These are phyloP conservation scores for Heterochromis multidens DNA, from an alignment of 2,113 vertebrate genomes.

Conservation along the genomic window DNA sequence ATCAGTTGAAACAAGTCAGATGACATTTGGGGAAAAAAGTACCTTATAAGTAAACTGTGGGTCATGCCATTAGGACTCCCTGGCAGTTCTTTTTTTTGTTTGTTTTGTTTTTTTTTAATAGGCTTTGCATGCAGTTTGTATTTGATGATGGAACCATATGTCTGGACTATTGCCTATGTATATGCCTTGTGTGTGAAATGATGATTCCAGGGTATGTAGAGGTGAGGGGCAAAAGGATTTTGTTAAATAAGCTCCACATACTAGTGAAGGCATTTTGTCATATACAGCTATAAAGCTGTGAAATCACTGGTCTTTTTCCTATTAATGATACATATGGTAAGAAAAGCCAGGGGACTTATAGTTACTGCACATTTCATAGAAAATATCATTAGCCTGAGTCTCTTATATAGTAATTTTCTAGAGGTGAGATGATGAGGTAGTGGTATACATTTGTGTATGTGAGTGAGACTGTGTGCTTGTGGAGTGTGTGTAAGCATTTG, in stretches of 20 bases:
- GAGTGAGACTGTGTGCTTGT: not conserved
- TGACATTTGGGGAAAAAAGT: not conserved
- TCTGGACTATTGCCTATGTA: not conserved
- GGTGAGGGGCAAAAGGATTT: slow-evolving; percentile 16
- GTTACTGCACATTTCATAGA: slow-evolving; percentile 14
- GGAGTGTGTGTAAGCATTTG: slow-evolving; percentile 1
- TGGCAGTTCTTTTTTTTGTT: not conserved
- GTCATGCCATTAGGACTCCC: not conserved
- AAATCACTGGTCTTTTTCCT: slow-evolving; percentile 2
- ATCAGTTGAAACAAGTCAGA: not conserved
- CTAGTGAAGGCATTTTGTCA: not conserved
- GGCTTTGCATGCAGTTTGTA: slow-evolving; percentile 17
- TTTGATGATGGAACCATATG: slow-evolving; percentile 47
- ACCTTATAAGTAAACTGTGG: not conserved
- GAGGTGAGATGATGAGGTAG: slow-evolving; percentile 4
- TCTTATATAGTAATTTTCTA: slow-evolving; percentile 26
- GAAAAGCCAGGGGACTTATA: not conserved
- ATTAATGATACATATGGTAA: slow-evolving; percentile 8
- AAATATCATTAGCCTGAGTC: slow-evolving; percentile 14
- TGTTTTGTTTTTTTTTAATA: not conserved
- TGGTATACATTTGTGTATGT: not conserved
- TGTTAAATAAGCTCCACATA: slow-evolving; percentile 12
- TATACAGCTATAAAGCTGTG: slow-evolving; percentile 5
- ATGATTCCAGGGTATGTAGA: slow-evolving; percentile 6
- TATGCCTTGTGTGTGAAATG: slow-evolving; percentile 9